Conservation (phyloP, 2,113 vertebrate species). For the Fulica atra region DNA sequence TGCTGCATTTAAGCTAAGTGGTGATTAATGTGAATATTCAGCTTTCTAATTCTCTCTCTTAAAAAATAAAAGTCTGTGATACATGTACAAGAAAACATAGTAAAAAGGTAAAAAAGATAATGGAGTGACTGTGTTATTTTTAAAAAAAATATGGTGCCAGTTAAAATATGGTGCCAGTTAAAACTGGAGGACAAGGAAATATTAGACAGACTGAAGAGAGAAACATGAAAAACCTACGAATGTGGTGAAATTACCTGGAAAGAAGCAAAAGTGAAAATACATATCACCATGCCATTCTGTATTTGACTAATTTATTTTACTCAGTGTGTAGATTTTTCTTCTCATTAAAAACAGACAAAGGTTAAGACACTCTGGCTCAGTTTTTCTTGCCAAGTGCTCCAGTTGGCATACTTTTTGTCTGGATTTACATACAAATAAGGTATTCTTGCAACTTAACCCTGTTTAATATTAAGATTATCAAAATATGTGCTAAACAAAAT, state of each 20-base stretch:
- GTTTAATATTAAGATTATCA: background rate
- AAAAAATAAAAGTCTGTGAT: background rate
- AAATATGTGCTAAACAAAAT: background rate
- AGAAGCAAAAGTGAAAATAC: background rate
- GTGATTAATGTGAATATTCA: background rate
- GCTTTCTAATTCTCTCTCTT: background rate
- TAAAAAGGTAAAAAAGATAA: background rate
- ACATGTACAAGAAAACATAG: background rate
- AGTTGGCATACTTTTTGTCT: background rate
- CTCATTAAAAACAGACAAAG: background rate
- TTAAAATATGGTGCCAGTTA: fast-evolving
- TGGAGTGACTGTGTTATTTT: fast-evolving
- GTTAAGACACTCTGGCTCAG: background rate
- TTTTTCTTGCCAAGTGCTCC: background rate
- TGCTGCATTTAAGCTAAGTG: background rate
- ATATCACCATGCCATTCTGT: background rate
- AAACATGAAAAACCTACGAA: background rate
- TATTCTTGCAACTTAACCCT: background rate
- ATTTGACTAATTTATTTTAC: background rate
- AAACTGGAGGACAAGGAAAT: background rate
- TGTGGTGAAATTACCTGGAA: background rate
- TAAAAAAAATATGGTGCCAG: fast-evolving
- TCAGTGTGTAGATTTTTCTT: background rate
- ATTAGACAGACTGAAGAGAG: background rate
- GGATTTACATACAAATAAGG: background rate